Base-by-base conservation (phyloP, 2,113 vertebrate species). In the Penelope pileata region DNA sequence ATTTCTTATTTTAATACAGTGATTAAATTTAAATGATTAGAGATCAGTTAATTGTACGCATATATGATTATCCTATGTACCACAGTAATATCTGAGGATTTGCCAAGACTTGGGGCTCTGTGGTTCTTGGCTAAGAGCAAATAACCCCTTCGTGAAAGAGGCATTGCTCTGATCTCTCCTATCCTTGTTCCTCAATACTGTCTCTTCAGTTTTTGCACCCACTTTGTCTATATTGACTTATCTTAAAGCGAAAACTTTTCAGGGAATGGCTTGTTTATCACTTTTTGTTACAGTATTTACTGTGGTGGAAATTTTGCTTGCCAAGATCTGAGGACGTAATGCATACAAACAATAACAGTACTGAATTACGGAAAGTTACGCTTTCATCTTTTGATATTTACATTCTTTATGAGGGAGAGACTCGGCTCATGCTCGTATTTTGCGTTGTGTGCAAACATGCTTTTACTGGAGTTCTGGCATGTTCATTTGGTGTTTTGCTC, bases 321-420 rank as follows among this genome's bases (percentile, higher is more conserved):
- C 56, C 48, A 73, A 86, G 76, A 70, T 88, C 82, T 73, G 91
- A 96, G 85, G 87, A 91, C 90, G 88, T 18, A 18, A 19, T 48
- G 18, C 95, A 90, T 79, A 94, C 34, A 95, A 96, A 95, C 87
- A 95, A 69, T 83, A 94, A 93, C 78, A 56, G 56, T 70, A 88
- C 64, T 56, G 64, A 91, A 81, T 77, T 64, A 93, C 24, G 69
- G 80, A 86, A 90, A 95, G 73, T 78, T 95, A 60, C 12, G 6
- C 92, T 95, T 97, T 95, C 76, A 95, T 96, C 90, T 96, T 77
- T 95, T 77, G 60, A 56, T 96, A 83, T 96, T 97, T 95, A 93
- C 80, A 93, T 95, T 94, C 91, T 91, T 97, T 58, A 15, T 45
- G 76, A 94, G 93, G 88, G 96, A 94, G 88, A 91, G 90, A 96